Conservation (phyloP, 2,888 invertebrate species). For the Orthosia gracilis region DNA sequence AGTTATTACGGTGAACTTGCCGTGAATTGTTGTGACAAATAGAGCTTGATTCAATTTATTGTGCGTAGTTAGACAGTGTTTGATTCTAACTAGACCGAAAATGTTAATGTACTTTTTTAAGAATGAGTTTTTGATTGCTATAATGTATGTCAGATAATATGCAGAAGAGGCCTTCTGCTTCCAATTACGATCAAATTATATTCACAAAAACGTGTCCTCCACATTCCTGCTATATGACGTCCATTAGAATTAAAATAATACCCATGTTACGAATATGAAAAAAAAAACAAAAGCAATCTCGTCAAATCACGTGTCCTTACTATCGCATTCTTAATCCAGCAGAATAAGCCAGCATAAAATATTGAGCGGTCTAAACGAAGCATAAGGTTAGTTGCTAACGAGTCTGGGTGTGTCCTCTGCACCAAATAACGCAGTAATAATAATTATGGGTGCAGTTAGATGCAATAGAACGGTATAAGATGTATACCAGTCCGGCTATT, state of each 20-base stretch:
- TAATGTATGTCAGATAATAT: conserved; percentile 1
- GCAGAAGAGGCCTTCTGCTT: conserved; percentile 39
- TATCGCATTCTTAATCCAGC: conserved; percentile 63
- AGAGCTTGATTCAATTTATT: background rate
- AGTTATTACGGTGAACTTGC: conserved; percentile 6
- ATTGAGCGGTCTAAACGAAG: conserved; percentile 78
- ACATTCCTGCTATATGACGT: conserved; percentile 40
- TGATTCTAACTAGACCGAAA: conserved; percentile 2
- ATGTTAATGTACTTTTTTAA: background rate
- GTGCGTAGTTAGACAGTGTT: background rate
- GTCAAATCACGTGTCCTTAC: conserved; percentile 50
- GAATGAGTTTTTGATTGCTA: background rate
- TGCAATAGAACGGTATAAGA: conserved; percentile 80
- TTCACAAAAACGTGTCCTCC: conserved; percentile 42
- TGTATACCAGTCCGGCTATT: conserved; percentile 64
- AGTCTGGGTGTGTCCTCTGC: conserved; percentile 89
- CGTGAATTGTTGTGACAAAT: conserved; percentile 4
- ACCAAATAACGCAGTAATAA: conserved; percentile 87
- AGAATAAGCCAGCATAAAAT: conserved; percentile 58
- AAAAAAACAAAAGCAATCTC: conserved; percentile 58
- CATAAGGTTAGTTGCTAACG: conserved; percentile 87
- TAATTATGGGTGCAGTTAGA: conserved; percentile 88
- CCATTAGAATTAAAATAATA: conserved; percentile 44
- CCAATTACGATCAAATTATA: conserved; percentile 32
- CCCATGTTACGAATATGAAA: conserved; percentile 24